phyloP scores from a whole-genome alignment of 2,888 invertebrate species.

The Acronicta aceris region DNA sequence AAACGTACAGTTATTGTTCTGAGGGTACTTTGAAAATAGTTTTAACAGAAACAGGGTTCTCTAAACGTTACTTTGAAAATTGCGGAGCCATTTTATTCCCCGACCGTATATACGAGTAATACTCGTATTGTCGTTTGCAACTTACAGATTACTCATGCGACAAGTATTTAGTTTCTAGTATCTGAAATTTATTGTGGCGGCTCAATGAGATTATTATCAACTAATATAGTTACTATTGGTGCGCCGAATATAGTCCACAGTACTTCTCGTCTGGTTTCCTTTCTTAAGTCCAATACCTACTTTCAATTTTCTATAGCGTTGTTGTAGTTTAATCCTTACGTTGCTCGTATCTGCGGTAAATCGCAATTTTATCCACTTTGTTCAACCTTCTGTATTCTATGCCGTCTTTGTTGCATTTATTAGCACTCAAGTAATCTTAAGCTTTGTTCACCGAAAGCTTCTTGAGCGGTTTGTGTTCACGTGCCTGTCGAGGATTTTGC shows the following conservation, averaged over 20 bases:
- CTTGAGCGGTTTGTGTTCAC: too few relatives aligned
- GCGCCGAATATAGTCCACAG: slow-evolving; percentile 5
- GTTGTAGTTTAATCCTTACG: slow-evolving; percentile 17
- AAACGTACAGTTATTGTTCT: too few relatives aligned
- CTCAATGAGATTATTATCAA: slow-evolving; percentile 23
- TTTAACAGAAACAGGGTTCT: too few relatives aligned
- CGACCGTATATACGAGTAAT: too few relatives aligned
- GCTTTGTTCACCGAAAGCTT: slow-evolving; percentile 11
- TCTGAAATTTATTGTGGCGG: slow-evolving; percentile 29
- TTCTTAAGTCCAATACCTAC: not conserved
- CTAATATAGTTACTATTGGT: not conserved
- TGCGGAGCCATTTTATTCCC: too few relatives aligned
- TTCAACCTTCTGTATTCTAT: slow-evolving; percentile 1
- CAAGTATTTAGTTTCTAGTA: slow-evolving; percentile 38
- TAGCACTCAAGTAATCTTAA: slow-evolving; percentile 16
- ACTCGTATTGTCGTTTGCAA: slow-evolving; percentile 8
- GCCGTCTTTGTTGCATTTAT: too few relatives aligned
- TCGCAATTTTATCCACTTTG: slow-evolving; percentile 22
- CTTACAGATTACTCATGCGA: slow-evolving; percentile 22
- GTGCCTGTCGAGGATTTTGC: too few relatives aligned
- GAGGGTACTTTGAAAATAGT: too few relatives aligned
- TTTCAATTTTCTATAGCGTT: slow-evolving; percentile 16
- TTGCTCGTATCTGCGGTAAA: slow-evolving; percentile 7
- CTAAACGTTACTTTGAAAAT: too few relatives aligned
- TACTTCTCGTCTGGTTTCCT: slow-evolving; percentile 7